Evolutionary conservation across 2,888 invertebrate species (phyloP).

Genomic region (Halictus ligatus): DNA sequence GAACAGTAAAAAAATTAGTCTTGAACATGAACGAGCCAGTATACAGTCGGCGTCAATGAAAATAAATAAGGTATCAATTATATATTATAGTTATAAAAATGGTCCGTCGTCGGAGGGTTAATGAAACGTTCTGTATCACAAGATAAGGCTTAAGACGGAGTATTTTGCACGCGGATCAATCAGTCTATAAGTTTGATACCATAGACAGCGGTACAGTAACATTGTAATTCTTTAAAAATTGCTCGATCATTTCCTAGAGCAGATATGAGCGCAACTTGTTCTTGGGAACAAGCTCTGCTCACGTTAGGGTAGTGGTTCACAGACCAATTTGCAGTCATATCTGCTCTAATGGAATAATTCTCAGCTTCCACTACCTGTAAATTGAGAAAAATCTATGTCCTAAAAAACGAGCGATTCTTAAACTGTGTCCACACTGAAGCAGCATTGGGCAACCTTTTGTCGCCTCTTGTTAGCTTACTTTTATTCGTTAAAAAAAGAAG

Average conservation of each 20-base stretch:
- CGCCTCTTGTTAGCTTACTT: not conserved
- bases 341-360: not conserved
- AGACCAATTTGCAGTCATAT: not conserved
- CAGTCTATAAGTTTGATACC: not conserved
- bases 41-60: too few species aligned
- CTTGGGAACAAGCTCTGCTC: not conserved
- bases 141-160: slow-evolving; percentile 9
- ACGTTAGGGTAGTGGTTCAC: not conserved
- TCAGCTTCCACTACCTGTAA: not conserved
- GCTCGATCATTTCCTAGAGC: not conserved
- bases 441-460: not conserved
- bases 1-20: not conserved
- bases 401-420: not conserved
- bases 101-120: not conserved
- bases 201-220: not conserved
- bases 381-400: too few species aligned
- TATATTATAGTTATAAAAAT: not conserved
- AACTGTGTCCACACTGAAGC: too few species aligned
- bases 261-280: not conserved
- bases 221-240: not conserved
- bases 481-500: not conserved
- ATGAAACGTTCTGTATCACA: not conserved
- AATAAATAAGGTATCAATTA: not conserved
- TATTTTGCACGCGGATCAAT: not conserved
- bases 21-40: too few species aligned